phyloP scores from a whole-genome alignment of 1,140 invertebrate species.

The Globodera rostochiensis region DNA sequence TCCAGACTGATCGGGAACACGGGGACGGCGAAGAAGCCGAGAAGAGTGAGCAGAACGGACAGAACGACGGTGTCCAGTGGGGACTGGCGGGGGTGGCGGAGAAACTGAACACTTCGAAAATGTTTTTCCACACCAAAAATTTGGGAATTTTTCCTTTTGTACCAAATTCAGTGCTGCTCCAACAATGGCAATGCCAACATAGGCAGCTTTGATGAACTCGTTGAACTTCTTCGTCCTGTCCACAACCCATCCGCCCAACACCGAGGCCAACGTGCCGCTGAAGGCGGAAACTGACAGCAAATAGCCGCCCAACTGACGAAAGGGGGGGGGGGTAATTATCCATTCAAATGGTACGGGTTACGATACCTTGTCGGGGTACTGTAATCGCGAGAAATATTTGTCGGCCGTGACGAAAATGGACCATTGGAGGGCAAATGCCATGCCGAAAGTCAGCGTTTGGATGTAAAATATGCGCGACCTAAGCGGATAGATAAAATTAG shows the following conservation, averaged over 20 bases:
- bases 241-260: conserved; percentile 45
- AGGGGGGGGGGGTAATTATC: background rate
- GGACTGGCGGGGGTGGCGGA: conserved; percentile 33
- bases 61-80: conserved; percentile 32
- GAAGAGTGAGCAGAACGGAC: conserved; percentile 35
- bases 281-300: conserved; percentile 48
- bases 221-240: conserved; percentile 52
- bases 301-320: conserved; percentile 39
- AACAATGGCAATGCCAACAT: conserved; percentile 49
- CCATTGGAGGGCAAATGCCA: conserved; percentile 57
- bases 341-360: conserved; percentile 8
- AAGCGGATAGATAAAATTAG: conserved; percentile 16
- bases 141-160: background rate
- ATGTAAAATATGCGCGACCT: conserved; percentile 50
- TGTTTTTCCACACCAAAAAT: background rate
- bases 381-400: conserved; percentile 42
- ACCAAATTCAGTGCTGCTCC: conserved; percentile 45
- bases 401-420: conserved; percentile 52
- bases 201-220: conserved; percentile 50
- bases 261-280: conserved; percentile 40
- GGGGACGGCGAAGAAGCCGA: conserved; percentile 55
- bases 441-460: conserved; percentile 58
- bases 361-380: conserved; percentile 43
- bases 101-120: conserved; percentile 37
- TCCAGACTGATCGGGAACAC: conserved; percentile 54